These are phyloP conservation scores for Melanerpes formicivorus DNA, from an alignment of 2,113 vertebrate genomes.

Conservation along the genomic window DNA sequence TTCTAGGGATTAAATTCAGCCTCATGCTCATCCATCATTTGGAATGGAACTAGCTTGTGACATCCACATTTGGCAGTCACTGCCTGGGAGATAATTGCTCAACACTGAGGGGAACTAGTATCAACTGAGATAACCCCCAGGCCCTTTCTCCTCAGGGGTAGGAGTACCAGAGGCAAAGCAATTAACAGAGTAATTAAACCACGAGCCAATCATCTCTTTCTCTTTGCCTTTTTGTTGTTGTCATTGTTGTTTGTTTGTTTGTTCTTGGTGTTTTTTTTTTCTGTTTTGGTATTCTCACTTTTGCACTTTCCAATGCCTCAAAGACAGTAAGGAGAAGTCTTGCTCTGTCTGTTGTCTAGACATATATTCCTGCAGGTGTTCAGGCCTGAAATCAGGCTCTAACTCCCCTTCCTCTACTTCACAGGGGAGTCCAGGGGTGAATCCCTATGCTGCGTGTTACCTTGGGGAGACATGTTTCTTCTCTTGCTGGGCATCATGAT, in stretches of 20 bases:
- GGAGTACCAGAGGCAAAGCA: slow-evolving; percentile 53
- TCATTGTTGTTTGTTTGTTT: too few species aligned
- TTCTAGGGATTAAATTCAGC: background rate
- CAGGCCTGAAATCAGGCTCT: background rate
- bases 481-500: background rate
- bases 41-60: background rate
- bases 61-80: slow-evolving; percentile 4
- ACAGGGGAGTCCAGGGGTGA: background rate
- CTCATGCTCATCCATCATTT: background rate
- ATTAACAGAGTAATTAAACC: slow-evolving; percentile 61
- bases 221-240: too few species aligned
- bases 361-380: background rate
- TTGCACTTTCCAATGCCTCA: background rate
- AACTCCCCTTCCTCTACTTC: background rate
- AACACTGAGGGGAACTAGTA: background rate
- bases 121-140: slow-evolving; percentile 2
- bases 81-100: slow-evolving; percentile 37
- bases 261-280: background rate
- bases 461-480: background rate
- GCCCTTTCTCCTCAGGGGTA: slow-evolving; percentile 14
- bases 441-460: background rate
- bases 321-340: background rate
- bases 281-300: background rate
- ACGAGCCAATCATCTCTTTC: background rate
- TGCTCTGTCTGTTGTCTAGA: background rate